Percentiles rank a stretch among this genome's conserved stretches.
These are phyloP conservation scores for Phoxinus dragarum DNA, from an alignment of 2,797 vertebrate genomes.

Conservation along the genomic window DNA sequence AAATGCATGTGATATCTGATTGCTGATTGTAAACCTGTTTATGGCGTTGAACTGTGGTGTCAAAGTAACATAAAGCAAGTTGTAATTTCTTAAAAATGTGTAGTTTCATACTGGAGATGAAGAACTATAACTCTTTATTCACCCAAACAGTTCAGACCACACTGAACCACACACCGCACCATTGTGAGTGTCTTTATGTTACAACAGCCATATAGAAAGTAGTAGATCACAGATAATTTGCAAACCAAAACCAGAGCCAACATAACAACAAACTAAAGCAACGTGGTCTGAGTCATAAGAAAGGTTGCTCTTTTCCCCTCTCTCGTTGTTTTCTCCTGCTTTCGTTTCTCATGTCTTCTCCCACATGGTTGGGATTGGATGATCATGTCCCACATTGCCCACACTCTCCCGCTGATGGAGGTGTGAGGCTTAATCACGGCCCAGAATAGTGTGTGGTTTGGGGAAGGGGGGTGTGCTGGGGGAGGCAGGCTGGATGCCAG, in stretches of 20 bases:
- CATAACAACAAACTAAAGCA: slow-evolving; percentile 31
- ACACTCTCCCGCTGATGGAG: slow-evolving; percentile 46
- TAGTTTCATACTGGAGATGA: background rate
- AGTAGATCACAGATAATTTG: slow-evolving; percentile 15
- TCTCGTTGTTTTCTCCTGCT: slow-evolving; percentile 26
- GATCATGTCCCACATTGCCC: slow-evolving; percentile 52
- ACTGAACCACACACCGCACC: background rate
- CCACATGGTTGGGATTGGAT: slow-evolving; percentile 39
- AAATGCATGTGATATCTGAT: background rate
- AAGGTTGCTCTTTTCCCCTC: slow-evolving; percentile 22
- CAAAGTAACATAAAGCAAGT: background rate
- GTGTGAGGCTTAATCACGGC: slow-evolving; percentile 54
- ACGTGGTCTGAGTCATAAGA: slow-evolving; percentile 42
- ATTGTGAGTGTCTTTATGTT: background rate
- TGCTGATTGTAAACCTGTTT: background rate
- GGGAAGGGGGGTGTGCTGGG: slow-evolving; percentile 4
- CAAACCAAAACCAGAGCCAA: slow-evolving; percentile 35
- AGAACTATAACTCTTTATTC: background rate
- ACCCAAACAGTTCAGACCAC: background rate
- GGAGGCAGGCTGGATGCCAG: slow-evolving; percentile 53
- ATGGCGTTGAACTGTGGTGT: background rate
- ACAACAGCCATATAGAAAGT: slow-evolving; percentile 7
- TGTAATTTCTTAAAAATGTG: background rate
- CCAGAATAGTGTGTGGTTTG: slow-evolving; percentile 57
- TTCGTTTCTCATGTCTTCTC: slow-evolving; percentile 36